Base-by-base conservation (phyloP, 2,888 invertebrate genomes). In the Adelognathus sp. region DNA sequence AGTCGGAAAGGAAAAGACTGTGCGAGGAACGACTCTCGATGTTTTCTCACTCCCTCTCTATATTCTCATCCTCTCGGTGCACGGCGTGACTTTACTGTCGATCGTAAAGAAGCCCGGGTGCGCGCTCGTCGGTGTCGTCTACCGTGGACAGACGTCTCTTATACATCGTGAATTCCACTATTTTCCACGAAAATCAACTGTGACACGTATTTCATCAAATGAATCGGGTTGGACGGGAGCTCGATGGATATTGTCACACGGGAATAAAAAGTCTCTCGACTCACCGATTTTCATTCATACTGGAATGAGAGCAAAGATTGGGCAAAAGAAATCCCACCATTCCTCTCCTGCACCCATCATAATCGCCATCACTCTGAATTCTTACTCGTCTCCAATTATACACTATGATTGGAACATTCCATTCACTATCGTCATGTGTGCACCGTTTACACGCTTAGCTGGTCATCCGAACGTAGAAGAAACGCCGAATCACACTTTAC, bases 1-100 rank as follows among this genome's bases (percentile, higher is more conserved):
- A 14, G 63, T 31, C 44, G 46, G 46, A 63, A n/a, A 9, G 24
- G 6, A 18, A 3, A n/a, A 50, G 52, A 21, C 2, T 4, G 9
- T 52, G 52, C 33, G 27, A 16, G 27, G 52, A 24, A 14, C 39
- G 9, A 27, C 36, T 64, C 50, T 41, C 39, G 39, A 21, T 24
- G 50, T 24, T 50, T n/a, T 50, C 50, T 50, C 50, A 46, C 46
- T 44, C 31, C 58, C 29, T 31, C 64, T 60, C 33, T 58, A 64
- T 27, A 52, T 46, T 36, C 69, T 39, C 69, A 33, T 46, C 44
- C 33, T 54, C 70, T 54, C 64, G 56, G 44, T n/a, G n/a, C 70
- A 31, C 63, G 33, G 36, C 71, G 75, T 75, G 71, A 72, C 71
- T 79, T 79, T 79, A 79, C 67, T 75, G 75, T 63, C 67, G 75